Evolutionary conservation across 2,113 vertebrate genomes (phyloP), one percentile per base, ranked within the genome.

Genomic region (Paedocypris sp.): DNA sequence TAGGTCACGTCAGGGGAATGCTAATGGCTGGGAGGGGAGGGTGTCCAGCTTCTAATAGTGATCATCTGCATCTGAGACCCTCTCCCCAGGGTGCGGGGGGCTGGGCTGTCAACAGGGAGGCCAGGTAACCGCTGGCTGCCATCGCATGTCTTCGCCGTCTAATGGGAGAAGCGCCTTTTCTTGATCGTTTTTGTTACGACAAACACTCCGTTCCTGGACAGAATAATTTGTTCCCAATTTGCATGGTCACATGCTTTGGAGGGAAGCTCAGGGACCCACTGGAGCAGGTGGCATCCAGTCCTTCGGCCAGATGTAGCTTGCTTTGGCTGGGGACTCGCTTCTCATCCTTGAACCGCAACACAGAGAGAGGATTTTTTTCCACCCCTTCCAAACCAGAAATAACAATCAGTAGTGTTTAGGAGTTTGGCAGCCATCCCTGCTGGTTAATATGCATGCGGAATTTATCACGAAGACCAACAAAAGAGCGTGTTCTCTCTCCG

Each of bases 31-130:
- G 66, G 71, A 71, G 53, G 64, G 64, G 69, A 64, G 43, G 68
- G 66, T 71, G 63, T 75, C 54, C 73, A 75, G 75, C 66, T 59
- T 39, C 80, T 84, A 86, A 84, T 83, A 77, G 76, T 72, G 76
- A 81, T 82, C 76, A 85, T 85, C 79, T 82, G 79, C 84, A 86
- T 85, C 82, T 85, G 83, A 85, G 79, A 77, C 83, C 81, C 77
- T 66, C n/a, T 83, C 80, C 78, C 80, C 22, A 51, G 78, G 76
- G 82, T 29, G 19, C 18, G 25, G 26, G 49, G 33, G 25, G 48
- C 52, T 59, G 60, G 39, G 57, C 61, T 68, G 65, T 64, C 57
- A 64, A 68, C 69, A 68, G 50, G 62, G 62, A 64, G 65, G 65
- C 63, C 68, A 70, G 62, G 52, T 62, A 71, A 71, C 73, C 53